Evolutionary conservation across 2,113 vertebrate genomes (phyloP), one percentile per base, ranked within the genome.

Genomic region (Pelvicachromis taeniatus): DNA sequence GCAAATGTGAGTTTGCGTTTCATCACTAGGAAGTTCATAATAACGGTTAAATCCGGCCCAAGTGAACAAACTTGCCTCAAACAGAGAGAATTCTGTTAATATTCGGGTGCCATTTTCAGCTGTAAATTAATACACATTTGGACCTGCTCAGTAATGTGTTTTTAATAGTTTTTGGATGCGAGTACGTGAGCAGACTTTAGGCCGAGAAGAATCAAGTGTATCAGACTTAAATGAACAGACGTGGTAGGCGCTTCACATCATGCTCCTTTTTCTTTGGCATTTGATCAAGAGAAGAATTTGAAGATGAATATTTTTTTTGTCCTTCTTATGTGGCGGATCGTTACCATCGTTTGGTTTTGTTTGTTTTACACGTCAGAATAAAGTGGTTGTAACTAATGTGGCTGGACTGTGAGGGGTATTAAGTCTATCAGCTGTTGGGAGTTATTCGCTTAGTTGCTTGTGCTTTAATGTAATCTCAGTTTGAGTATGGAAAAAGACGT

Each of bases 301-400:
- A 0, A 70, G 14, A 45, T 9, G 4, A 53, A 7, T 6, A 50
- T 2, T 6, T 8, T 50, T 50, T 50, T 50, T 50, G 19, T 68
- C 35, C 4, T 68, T 68, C 1, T 33, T 33, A 9, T 1, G 12
- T 38, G 63, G 7, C 42, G 63, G n/a, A 16, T 2, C n/a, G 7
- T 42, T 68, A 14, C n/a, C 3, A 42, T 42, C 35, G 9, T 61
- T 33, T 33, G 56, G 2, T 1, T 13, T 61, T 56, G 29, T 5
- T 14, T 31, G 29, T 40, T 40, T 23, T 68, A 23, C 11, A 21
- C 16, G 35, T 40, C 61, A 65, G 11, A 21, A 65, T 35, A 40
- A 68, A 68, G 61, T 68, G 61, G n/a, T 42, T 14, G 61, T 68
- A 68, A 4, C 61, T 40, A 68, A 68, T 68, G 35, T 42, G 59